Conservation (phyloP, 2,888 invertebrate species). For the Diloba caeruleocephala region DNA sequence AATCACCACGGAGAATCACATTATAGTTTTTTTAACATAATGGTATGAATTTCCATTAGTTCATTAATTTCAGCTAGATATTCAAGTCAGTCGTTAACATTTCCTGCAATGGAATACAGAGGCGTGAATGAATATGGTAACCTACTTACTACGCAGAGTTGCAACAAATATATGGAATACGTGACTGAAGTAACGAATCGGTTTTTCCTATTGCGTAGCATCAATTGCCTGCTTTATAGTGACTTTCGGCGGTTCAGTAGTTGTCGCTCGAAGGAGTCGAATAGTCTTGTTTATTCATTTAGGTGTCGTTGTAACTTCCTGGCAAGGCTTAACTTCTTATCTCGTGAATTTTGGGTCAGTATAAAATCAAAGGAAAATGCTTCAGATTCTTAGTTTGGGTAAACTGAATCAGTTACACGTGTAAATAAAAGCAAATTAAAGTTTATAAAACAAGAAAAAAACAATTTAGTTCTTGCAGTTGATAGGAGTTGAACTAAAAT, state of each 20-base stretch:
- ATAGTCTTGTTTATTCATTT: slow-evolving; percentile 2
- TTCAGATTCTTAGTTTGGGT: too few relatives aligned
- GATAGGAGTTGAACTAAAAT: slow-evolving; percentile 14
- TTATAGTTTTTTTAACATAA: too few relatives aligned
- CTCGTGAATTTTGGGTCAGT: too few relatives aligned
- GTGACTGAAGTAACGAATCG: slow-evolving; percentile 32
- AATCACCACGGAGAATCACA: too few relatives aligned
- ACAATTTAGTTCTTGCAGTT: neutral
- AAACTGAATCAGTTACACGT: too few relatives aligned
- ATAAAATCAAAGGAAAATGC: too few relatives aligned
- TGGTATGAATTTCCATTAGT: too few relatives aligned
- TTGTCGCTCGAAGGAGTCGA: neutral
- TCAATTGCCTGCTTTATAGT: slow-evolving; percentile 1
- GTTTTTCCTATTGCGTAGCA: slow-evolving; percentile 24
- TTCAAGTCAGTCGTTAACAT: neutral
- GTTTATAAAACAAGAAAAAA: neutral
- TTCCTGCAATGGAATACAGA: slow-evolving; percentile 5
- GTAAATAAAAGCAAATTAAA: neutral
- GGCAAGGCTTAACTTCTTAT: too few relatives aligned
- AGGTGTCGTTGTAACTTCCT: too few relatives aligned
- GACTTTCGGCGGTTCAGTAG: neutral
- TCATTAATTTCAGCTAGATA: neutral
- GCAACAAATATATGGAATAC: slow-evolving; percentile 15
- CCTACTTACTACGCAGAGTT: slow-evolving; percentile 13
- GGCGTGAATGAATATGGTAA: slow-evolving; percentile 5